Evolutionary conservation across 2,113 vertebrate species (phyloP).

Genomic region (Sardina pilchardus): DNA sequence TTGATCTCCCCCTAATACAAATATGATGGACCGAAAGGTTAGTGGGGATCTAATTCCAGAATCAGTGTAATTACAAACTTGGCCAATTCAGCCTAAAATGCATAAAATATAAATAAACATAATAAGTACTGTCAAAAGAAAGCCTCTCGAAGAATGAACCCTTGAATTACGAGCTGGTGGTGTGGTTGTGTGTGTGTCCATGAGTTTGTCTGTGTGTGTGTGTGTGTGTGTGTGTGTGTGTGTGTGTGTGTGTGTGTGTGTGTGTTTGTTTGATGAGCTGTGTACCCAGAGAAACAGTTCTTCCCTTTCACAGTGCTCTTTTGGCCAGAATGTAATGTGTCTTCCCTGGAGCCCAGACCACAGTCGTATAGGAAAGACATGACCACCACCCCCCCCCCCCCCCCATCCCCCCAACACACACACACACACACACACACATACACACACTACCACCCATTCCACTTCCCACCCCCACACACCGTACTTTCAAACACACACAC

Average conservation of each 20-base stretch:
- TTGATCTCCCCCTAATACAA: slow-evolving; percentile 56
- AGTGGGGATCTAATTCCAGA: slow-evolving; percentile 58
- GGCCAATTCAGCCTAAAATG: slow-evolving; percentile 53
- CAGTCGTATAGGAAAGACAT: background rate
- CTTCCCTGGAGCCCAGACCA: slow-evolving; percentile 41
- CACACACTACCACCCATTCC: background rate
- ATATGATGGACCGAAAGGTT: slow-evolving; percentile 50
- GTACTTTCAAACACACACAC: too few species aligned
- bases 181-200: slow-evolving; percentile 36
- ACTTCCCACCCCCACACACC: background rate
- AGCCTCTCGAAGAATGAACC: slow-evolving; percentile 46
- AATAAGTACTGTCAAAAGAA: slow-evolving; percentile 71
- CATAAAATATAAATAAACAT: slow-evolving; percentile 75
- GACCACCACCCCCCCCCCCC: background rate
- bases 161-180: slow-evolving; percentile 57
- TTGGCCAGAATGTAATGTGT: slow-evolving; percentile 52
- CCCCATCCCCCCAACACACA: background rate
- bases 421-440: background rate
- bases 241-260: slow-evolving; percentile 22
- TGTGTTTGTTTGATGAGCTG: slow-evolving; percentile 63
- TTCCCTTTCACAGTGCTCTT: slow-evolving; percentile 24
- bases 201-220: slow-evolving; percentile 35
- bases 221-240: slow-evolving; percentile 21
- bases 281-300: slow-evolving; percentile 56
- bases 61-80: slow-evolving; percentile 68